These are phyloP conservation scores for Meiosimyza decipiens DNA, from an alignment of 2,888 invertebrate genomes.

Conservation along the genomic window DNA sequence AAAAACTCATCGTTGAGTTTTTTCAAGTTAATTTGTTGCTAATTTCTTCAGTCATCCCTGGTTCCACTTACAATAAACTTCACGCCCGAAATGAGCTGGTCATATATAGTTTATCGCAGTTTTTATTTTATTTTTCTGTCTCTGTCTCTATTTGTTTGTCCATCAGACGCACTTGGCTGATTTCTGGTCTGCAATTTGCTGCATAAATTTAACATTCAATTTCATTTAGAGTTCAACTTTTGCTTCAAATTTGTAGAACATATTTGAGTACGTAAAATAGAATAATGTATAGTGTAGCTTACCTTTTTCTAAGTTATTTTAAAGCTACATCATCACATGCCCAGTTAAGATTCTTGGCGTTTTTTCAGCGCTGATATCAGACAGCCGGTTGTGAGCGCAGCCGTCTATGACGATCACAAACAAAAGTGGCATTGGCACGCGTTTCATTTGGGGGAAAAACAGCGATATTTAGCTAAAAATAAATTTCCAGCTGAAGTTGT, in stretches of 20 bases:
- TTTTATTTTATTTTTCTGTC: not conserved
- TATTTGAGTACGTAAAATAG: no score
- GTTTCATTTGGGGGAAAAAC: slow-evolving; percentile 3
- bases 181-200: slow-evolving; percentile 4
- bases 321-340: no score
- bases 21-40: not conserved
- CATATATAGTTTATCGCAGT: slow-evolving; percentile 14
- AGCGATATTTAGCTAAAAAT: no score
- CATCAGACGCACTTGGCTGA: slow-evolving; percentile 30
- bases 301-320: no score
- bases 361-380: not conserved
- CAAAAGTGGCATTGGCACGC: slow-evolving; percentile 28
- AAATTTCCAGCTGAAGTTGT: no score
- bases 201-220: slow-evolving; percentile 1
- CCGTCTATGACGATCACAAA: slow-evolving; percentile 5
- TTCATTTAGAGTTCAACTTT: not conserved
- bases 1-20: not conserved
- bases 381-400: not conserved
- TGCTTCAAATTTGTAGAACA: no score
- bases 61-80: not conserved
- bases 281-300: no score
- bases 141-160: not conserved
- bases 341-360: no score
- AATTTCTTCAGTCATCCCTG: not conserved
- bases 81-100: slow-evolving; percentile 24